phyloP scores from a whole-genome alignment of 1,140 invertebrate genomes.

The Limonius californicus region DNA sequence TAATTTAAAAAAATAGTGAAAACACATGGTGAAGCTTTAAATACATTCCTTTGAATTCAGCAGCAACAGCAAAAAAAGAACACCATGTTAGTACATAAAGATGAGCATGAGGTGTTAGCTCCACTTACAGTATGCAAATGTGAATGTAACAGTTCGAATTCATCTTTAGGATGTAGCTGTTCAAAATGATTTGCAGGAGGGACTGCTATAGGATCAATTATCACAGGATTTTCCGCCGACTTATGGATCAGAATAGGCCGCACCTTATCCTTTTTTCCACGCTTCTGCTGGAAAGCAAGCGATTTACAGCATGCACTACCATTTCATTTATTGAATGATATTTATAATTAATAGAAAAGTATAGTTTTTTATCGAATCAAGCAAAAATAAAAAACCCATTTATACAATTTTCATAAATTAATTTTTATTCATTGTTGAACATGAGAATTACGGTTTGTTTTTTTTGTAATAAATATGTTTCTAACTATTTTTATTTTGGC shows the following conservation, averaged over 20 bases:
- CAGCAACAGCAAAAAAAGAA: neutral
- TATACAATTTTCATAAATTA: too few relatives aligned
- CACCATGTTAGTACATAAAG: neutral
- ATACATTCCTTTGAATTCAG: neutral
- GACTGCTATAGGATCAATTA: conserved; percentile 20
- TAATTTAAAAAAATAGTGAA: neutral
- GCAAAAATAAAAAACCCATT: too few relatives aligned
- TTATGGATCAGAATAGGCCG: conserved; percentile 43
- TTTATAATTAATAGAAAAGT: too few relatives aligned
- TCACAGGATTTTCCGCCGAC: conserved; percentile 23
- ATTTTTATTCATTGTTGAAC: too few relatives aligned
- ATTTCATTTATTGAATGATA: too few relatives aligned
- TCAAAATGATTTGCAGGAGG: conserved; percentile 67
- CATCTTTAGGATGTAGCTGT: conserved; percentile 73
- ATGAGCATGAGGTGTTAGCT: neutral
- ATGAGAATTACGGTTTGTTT: too few relatives aligned
- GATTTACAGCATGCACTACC: conserved; percentile 4
- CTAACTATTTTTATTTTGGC: too few relatives aligned
- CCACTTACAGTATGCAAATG: conserved; percentile 37
- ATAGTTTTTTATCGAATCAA: too few relatives aligned
- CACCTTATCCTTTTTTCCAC: conserved; percentile 35
- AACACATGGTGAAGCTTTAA: neutral
- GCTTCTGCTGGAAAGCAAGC: conserved; percentile 35
- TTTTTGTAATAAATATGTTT: too few relatives aligned
- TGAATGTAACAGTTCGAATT: conserved; percentile 59